Percentiles rank a stretch among this genome's conserved stretches.
Conservation (phyloP, 2,888 invertebrate genomes). For the Iselma pallidipennis region DNA sequence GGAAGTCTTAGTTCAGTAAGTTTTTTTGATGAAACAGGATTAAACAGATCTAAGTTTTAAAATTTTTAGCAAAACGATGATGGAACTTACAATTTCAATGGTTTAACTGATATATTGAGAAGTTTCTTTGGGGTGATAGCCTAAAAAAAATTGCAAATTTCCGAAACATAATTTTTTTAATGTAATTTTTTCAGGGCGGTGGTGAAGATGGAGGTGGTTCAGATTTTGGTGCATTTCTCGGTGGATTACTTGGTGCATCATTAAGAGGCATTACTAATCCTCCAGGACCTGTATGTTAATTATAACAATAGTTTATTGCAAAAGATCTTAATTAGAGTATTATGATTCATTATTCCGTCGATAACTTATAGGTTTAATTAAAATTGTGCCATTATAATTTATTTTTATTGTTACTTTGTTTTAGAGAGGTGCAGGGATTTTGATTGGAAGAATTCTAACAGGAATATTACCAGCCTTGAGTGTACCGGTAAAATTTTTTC, state of each 20-base stretch:
- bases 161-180: not conserved
- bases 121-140: constrained; percentile 54
- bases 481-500: constrained; percentile 50
- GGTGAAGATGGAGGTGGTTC: constrained; percentile 53
- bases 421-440: constrained; percentile 54
- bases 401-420: constrained; percentile 33
- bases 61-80: constrained; percentile 51
- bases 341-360: too few species aligned
- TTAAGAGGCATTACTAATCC: constrained; percentile 53
- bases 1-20: constrained; percentile 54
- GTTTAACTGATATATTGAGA: constrained; percentile 50
- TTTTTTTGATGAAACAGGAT: constrained; percentile 9
- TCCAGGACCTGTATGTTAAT: constrained; percentile 49
- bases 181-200: constrained; percentile 44
- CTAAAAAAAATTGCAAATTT: constrained; percentile 28
- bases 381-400: constrained; percentile 4
- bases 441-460: constrained; percentile 50
- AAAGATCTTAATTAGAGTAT: too few species aligned
- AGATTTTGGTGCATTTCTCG: constrained; percentile 54
- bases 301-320: not conserved
- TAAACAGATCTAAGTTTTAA: constrained; percentile 5
- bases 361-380: too few species aligned
- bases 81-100: constrained; percentile 53
- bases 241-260: constrained; percentile 52
- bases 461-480: constrained; percentile 53